Conservation (phyloP, 2,888 invertebrate genomes). For the Calameuta pallipes region DNA sequence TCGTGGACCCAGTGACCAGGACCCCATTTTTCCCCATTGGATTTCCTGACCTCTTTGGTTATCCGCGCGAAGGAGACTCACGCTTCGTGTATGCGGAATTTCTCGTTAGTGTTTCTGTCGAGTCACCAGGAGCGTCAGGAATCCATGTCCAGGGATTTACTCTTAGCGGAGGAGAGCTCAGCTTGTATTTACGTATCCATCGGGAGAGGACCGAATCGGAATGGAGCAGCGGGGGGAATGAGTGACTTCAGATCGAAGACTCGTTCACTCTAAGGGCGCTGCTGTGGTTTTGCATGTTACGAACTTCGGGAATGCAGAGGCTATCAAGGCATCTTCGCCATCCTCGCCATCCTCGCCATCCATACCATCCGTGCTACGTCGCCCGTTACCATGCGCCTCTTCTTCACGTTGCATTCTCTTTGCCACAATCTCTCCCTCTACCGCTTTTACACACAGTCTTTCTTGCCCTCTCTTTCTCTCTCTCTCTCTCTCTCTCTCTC, state of each 20-base stretch:
- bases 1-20: neutral
- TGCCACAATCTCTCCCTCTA: conserved; percentile 19
- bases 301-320: conserved; percentile 36
- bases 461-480: neutral
- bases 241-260: neutral
- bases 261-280: conserved; percentile 28
- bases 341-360: neutral
- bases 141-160: neutral
- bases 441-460: conserved; percentile 17
- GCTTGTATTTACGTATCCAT: neutral
- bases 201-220: neutral
- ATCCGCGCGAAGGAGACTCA: neutral
- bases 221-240: neutral
- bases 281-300: conserved; percentile 41
- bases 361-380: conserved; percentile 22
- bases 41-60: neutral
- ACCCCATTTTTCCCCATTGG: neutral
- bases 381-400: conserved; percentile 27
- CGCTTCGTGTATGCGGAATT: neutral
- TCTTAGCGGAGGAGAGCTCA: neutral
- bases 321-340: conserved; percentile 31
- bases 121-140: neutral
- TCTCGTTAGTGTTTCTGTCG: neutral
- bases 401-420: conserved; percentile 1
- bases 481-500: too few species aligned